Base-by-base conservation (phyloP, 2,797 vertebrate genomes). In the Uromys caudimaculatus region DNA sequence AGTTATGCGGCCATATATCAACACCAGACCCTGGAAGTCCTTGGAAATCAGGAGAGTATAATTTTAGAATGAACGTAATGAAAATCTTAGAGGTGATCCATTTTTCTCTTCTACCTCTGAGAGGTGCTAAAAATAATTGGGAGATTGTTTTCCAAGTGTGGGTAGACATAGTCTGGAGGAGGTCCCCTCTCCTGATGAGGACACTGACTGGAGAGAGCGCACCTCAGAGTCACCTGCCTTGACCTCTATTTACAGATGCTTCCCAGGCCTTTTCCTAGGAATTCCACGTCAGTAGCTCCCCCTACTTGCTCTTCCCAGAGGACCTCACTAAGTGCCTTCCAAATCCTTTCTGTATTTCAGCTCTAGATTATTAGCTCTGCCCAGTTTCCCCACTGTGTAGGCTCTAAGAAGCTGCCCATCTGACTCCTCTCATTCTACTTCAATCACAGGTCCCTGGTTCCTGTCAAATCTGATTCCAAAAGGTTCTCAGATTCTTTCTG, bases 41-140 rank as follows among this genome's bases (percentile, higher is more conserved):
- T 97, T 95, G 94, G 95, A 96, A 92, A 96, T 94, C 78, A 90
- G 90, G 93, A 94, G 90, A 76, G 96, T 91, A 94, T 97, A 97
- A 97, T 95, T 97, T 97, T 97, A 97, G 97, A 94, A 97, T 97
- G 96, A 97, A 95, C 0, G 32, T 96, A 95, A 97, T 93, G 91
- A 97, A 94, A 93, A 96, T 89, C 94, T 95, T 92, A 89, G 92
- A 79, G 95, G 89, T 81, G 82, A 96, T 95, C 96, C 94, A 93
- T 93, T 96, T 97, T 96, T 93, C 95, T 94, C 81, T 54, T 89
- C 69, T 94, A 93, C 92, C 35, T 64, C 92, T 95, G 62, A 73
- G 94, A 90, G 77, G 78, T 82, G 69, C 95, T 96, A 84, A 95
- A 93, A 92, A 90, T 94, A 96, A 97, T 83, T 86, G 76, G 71